phyloP scores from a whole-genome alignment of 1,140 invertebrate species.

The Chymomyza costata region DNA sequence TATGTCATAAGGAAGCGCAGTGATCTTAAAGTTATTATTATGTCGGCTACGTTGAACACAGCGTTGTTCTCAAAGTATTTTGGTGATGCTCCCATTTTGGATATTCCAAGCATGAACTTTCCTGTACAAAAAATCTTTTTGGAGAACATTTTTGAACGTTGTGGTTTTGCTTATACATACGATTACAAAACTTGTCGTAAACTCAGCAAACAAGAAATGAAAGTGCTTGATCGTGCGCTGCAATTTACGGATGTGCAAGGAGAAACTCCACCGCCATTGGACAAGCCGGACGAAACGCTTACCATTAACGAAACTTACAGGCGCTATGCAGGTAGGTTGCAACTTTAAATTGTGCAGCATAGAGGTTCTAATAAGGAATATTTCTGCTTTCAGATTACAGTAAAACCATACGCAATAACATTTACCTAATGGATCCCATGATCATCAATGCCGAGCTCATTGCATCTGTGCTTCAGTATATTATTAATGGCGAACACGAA shows the following conservation, averaged over 20 bases:
- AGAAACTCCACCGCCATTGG: conserved; percentile 77
- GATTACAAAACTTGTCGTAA: conserved; percentile 82
- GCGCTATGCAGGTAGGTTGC: conserved; percentile 77
- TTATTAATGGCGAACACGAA: conserved; percentile 80
- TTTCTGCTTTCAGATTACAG: conserved; percentile 77
- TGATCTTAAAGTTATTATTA: conserved; percentile 88
- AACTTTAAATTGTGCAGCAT: no score
- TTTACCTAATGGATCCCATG: conserved; percentile 85
- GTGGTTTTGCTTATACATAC: conserved; percentile 83
- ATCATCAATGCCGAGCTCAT: conserved; percentile 89
- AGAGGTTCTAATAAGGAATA: no score
- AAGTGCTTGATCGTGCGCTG: conserved; percentile 57
- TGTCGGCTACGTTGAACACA: conserved; percentile 92
- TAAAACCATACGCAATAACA: conserved; percentile 81
- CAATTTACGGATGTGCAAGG: conserved; percentile 80
- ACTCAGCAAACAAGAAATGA: conserved; percentile 77
- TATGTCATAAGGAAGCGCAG: conserved; percentile 81
- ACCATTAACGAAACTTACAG: conserved; percentile 79
- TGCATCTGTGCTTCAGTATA: conserved; percentile 80
- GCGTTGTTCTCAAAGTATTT: conserved; percentile 88
- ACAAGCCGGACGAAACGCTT: conserved; percentile 82
- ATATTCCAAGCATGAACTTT: conserved; percentile 87
- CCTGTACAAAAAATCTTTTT: conserved; percentile 88
- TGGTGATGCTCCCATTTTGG: conserved; percentile 80
- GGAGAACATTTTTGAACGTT: conserved; percentile 84